These are phyloP conservation scores for Spinus pinus DNA, from an alignment of 2,797 vertebrate species.

Conservation along the genomic window DNA sequence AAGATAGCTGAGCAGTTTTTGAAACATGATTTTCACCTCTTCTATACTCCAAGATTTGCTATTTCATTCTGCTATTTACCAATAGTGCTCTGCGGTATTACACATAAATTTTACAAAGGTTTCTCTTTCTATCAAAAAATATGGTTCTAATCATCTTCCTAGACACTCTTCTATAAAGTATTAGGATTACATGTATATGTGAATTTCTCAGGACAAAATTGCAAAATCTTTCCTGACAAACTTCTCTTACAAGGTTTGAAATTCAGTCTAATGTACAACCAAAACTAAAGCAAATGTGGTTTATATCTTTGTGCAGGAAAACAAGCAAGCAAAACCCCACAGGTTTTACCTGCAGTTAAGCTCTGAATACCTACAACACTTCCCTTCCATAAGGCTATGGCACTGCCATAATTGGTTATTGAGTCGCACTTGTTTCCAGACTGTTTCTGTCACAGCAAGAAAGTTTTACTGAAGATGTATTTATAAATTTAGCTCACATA, in stretches of 20 bases:
- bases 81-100: neutral
- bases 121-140: neutral
- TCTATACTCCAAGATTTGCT: conserved; percentile 20
- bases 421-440: neutral
- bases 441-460: neutral
- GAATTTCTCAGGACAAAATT: neutral
- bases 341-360: neutral
- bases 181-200: neutral
- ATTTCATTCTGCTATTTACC: conserved; percentile 19
- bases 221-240: neutral
- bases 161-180: neutral
- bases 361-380: neutral
- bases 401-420: neutral
- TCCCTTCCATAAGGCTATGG: neutral
- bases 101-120: neutral
- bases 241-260: neutral
- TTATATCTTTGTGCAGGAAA: neutral
- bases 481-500: neutral
- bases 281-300: neutral
- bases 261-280: neutral
- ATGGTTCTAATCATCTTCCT: neutral
- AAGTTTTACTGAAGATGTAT: neutral
- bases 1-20: neutral
- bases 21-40: conserved; percentile 6
- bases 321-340: neutral